Percentiles rank a stretch among this genome's conserved stretches.
Evolutionary conservation across 1,140 invertebrate genomes (phyloP).

Genomic region (Sweltsa coloradensis): DNA sequence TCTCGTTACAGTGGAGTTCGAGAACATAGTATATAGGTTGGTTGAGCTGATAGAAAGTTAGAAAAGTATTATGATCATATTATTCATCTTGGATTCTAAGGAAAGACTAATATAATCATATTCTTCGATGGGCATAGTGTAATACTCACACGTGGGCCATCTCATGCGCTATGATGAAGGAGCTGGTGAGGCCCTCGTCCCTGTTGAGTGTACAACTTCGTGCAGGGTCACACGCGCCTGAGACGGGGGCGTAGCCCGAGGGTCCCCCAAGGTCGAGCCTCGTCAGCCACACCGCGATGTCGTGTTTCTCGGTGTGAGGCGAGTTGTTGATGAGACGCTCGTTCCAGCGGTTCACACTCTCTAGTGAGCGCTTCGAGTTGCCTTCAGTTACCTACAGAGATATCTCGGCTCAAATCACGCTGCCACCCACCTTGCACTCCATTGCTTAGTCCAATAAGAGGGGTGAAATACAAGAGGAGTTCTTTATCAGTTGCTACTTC

Average conservation of each 20-base stretch:
- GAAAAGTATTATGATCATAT: no score
- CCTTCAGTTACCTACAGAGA: constrained; percentile 46
- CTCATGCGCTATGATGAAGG: constrained; percentile 73
- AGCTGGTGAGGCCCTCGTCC: constrained; percentile 67
- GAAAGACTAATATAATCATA: no score
- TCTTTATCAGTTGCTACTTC: no score
- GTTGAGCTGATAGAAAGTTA: no score
- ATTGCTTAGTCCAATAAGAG: no score
- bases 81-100: no score
- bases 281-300: constrained; percentile 62
- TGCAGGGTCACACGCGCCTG: constrained; percentile 54
- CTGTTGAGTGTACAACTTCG: constrained; percentile 62
- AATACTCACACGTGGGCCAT: constrained; percentile 59
- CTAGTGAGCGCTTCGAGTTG: constrained; percentile 54
- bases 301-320: constrained; percentile 40
- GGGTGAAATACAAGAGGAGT: no score
- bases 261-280: constrained; percentile 58
- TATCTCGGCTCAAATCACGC: no score
- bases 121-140: no score
- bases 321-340: constrained; percentile 35
- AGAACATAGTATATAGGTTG: no score
- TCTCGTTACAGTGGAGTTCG: no score
- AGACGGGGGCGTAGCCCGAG: constrained; percentile 68
- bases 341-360: constrained; percentile 66
- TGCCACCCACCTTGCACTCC: no score